Evolutionary conservation across 2,888 invertebrate genomes (phyloP).

Genomic region (Acanthosepion lycidas): DNA sequence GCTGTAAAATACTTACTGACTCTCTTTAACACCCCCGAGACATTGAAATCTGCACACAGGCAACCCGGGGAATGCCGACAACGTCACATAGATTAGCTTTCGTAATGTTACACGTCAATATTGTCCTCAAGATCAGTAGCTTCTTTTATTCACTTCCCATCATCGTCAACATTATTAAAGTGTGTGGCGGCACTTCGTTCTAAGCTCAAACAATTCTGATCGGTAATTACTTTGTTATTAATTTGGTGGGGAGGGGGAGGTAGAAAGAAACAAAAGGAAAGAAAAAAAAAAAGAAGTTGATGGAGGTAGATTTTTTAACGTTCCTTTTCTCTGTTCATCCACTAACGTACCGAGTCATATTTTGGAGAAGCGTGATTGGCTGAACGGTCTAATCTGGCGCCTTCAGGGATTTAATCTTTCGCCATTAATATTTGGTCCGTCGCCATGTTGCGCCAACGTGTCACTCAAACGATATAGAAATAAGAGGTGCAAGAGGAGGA

Average conservation of each 20-base stretch:
- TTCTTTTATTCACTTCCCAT: background rate
- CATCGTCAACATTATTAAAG: background rate
- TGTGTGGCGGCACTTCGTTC: background rate
- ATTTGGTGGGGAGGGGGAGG: background rate
- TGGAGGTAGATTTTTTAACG: background rate
- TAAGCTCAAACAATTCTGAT: background rate
- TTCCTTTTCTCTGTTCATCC: background rate
- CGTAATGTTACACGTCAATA: background rate
- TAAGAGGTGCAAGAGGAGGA: background rate
- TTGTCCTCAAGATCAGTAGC: background rate
- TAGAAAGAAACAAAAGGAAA: background rate
- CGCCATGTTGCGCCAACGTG: background rate
- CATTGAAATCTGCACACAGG: background rate
- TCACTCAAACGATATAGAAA: background rate
- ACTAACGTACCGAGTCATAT: background rate
- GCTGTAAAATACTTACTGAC: too few species aligned
- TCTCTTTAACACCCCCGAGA: background rate
- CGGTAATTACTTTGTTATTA: background rate
- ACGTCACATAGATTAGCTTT: background rate
- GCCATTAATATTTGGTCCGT: background rate
- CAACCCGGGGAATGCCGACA: background rate
- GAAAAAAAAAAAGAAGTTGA: background rate
- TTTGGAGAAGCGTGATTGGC: background rate
- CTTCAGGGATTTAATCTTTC: conserved; percentile 11
- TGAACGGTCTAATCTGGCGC: conserved; percentile 13